These are phyloP conservation scores for Cercopithecus mona DNA, from an alignment of 2,113 vertebrate species.

Conservation along the genomic window DNA sequence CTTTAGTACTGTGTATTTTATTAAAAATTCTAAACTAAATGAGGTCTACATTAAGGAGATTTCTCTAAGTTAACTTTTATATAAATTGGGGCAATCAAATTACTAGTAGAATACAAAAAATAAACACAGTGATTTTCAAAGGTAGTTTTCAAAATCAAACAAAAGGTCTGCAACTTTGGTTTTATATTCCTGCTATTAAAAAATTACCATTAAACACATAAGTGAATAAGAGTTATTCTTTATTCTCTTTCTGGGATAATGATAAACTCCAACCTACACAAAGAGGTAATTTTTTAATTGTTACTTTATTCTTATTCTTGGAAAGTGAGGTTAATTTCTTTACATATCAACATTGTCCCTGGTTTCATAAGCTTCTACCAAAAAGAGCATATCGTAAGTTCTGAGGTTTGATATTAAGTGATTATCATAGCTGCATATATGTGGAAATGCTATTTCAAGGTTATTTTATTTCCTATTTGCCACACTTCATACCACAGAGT, in stretches of 20 bases:
- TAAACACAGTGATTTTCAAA: neutral
- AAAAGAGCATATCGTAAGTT: constrained; percentile 24
- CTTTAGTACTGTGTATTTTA: neutral
- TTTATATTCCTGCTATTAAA: neutral
- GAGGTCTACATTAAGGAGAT: neutral
- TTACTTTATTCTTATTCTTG: neutral
- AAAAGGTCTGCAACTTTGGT: neutral
- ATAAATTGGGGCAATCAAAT: neutral
- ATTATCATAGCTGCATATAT: constrained; percentile 37
- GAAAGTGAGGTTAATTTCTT: constrained; percentile 16
- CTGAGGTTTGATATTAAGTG: constrained; percentile 49
- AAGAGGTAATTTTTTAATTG: neutral
- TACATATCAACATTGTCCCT: neutral
- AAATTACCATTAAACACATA: neutral
- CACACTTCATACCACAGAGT: constrained; percentile 65
- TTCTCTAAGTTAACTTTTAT: neutral
- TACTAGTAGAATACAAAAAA: neutral
- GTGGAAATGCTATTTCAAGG: constrained; percentile 54
- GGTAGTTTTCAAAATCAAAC: neutral
- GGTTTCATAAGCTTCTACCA: neutral
- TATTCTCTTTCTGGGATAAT: neutral
- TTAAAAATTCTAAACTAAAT: constrained; percentile 21
- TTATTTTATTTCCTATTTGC: constrained; percentile 69
- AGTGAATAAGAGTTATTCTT: neutral
- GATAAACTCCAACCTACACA: neutral